phyloP scores from a whole-genome alignment of 2,888 invertebrate genomes.

The Calephelis perditalis region DNA sequence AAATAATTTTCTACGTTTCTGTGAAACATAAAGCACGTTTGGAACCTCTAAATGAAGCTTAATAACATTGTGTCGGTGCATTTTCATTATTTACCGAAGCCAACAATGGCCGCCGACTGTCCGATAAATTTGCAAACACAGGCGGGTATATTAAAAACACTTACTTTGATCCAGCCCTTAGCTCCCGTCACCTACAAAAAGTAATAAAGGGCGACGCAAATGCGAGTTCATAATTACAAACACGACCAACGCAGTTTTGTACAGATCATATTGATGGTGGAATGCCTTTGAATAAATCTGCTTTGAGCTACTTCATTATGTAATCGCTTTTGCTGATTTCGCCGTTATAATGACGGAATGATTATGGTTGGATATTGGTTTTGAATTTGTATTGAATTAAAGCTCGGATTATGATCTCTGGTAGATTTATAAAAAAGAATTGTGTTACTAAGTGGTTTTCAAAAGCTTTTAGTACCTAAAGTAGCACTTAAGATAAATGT shows the following conservation, averaged over 20 bases:
- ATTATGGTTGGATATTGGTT: conserved; percentile 31
- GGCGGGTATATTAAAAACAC: conserved; percentile 67
- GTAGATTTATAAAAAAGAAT: not conserved
- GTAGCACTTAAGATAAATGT: too few relatives aligned
- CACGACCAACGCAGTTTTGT: conserved; percentile 42
- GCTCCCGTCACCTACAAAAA: conserved; percentile 69
- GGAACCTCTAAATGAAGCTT: too few relatives aligned
- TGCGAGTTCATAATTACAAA: conserved; percentile 58
- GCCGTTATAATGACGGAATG: conserved; percentile 36
- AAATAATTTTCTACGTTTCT: too few relatives aligned
- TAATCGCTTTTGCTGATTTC: conserved; percentile 37
- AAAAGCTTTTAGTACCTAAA: too few relatives aligned
- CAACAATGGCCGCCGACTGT: not conserved
- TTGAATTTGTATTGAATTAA: conserved; percentile 1
- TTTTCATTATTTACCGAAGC: not conserved
- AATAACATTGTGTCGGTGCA: not conserved
- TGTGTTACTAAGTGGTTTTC: too few relatives aligned
- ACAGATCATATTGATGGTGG: conserved; percentile 56
- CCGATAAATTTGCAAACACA: conserved; percentile 22
- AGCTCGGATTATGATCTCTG: not conserved
- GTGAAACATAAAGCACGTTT: too few relatives aligned
- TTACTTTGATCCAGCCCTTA: conserved; percentile 66
- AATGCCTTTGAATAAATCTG: conserved; percentile 56
- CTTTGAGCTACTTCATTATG: conserved; percentile 55
- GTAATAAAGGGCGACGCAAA: conserved; percentile 58